Evolutionary conservation across 2,888 invertebrate species (phyloP), one percentile per base, ranked within the genome.

Genomic region (Embidobia sp.): DNA sequence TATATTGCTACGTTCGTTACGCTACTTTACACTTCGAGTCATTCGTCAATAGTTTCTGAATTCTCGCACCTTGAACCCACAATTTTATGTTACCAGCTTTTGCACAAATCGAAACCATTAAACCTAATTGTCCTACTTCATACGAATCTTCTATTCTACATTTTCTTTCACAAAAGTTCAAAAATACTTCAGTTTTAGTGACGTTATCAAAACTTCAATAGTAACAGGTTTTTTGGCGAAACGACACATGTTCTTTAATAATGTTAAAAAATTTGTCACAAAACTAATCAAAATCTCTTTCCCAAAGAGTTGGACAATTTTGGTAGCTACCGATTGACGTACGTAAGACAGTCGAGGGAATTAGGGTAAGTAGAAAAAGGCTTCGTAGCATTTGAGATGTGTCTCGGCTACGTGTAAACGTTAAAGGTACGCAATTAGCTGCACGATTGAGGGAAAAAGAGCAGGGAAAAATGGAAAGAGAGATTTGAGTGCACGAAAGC

Each of bases 401-500:
- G 67, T 74, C 70, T 67, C 15, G 48, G 26, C 37, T 16, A 40
- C 80, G 79, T 80, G 81, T 79, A 77, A 83, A 80, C 81, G 81
- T 83, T 80, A 83, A 83, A 81, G 66, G 77, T 63, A 51, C 42
- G 81, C 77, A 83, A 82, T 83, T 82, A 82, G 69, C 82, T 81
- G 81, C 83, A 83, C 79, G 82, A 80, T 78, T 76, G 73, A 57
- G 42, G 22, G 49, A 66, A 66, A 44, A 74, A 35, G 35, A 67
- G 44, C 49, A 72, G 59, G 66, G 64, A 78, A 79, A 81, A 77
- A 79, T 67, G 18, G 19, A 46, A 6, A n/a, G 73, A 69, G 77
- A 78, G 77, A 80, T 79, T 79, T 63, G 70, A 78, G 74, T 59
- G 77, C 81, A 81, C 81, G 82, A 80, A 82, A 79, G 66, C 78